These are phyloP conservation scores for Dicyrtoma fusca DNA, from an alignment of 2,888 invertebrate species.

Conservation along the genomic window DNA sequence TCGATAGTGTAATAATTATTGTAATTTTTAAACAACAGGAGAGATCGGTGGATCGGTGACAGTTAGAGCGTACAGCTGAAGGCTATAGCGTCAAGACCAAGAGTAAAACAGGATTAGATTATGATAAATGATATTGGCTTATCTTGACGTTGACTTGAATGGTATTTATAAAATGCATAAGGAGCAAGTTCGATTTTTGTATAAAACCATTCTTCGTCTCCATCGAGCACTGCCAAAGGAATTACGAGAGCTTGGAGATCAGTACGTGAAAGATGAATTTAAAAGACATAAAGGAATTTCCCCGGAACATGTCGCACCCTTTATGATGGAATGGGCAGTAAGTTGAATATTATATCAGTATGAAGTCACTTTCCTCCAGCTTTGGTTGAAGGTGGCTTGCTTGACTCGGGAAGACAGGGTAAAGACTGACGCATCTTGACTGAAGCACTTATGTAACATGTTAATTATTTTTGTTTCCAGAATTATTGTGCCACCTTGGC, in stretches of 20 bases:
- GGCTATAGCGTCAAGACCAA: no score
- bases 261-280: conserved; percentile 82
- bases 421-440: no score
- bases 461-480: no score
- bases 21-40: neutral
- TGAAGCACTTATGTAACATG: no score
- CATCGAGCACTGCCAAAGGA: conserved; percentile 77
- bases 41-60: neutral
- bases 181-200: conserved; percentile 71
- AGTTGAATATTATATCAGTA: no score
- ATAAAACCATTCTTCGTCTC: conserved; percentile 77
- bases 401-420: no score
- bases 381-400: no score
- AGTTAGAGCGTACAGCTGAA: neutral
- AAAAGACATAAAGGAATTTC: conserved; percentile 77
- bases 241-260: conserved; percentile 65
- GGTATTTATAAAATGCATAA: conserved; percentile 61
- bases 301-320: conserved; percentile 71
- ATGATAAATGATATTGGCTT: no score
- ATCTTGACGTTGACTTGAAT: no score
- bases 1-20: no score
- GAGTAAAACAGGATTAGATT: no score
- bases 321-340: conserved; percentile 89
- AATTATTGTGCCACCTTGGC: conserved; percentile 75
- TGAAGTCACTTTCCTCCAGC: no score